Evolutionary conservation across 2,797 vertebrate genomes (phyloP).

Genomic region (Peromyscus aztecus): DNA sequence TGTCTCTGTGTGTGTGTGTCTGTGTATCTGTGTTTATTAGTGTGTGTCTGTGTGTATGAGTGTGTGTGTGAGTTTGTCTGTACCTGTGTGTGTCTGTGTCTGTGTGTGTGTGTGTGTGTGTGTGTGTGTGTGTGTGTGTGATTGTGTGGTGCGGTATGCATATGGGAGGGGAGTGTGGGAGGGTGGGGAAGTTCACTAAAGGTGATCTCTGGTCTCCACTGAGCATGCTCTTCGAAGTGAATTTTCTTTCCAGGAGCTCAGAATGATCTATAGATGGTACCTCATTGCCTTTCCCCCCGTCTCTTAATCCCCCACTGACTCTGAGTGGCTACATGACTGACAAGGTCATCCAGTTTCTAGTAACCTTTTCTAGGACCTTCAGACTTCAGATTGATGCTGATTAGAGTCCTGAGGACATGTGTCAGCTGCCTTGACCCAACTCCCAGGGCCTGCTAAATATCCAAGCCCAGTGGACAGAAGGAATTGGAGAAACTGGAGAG

Average conservation of each 20-base stretch:
- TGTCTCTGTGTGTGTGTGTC: no score
- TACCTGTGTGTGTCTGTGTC: no score
- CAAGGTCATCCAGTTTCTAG: not conserved
- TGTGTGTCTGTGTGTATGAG: not conserved
- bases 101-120: not conserved
- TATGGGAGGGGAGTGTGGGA: no score
- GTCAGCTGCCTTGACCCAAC: not conserved
- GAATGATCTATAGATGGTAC: not conserved
- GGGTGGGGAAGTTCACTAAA: not conserved
- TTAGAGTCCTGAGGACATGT: not conserved
- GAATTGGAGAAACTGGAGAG: constrained; percentile 1
- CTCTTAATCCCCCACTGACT: not conserved
- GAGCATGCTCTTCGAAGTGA: constrained; percentile 22
- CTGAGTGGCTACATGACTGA: not conserved
- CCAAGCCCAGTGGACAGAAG: not conserved
- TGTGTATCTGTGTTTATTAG: no score
- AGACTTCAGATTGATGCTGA: not conserved
- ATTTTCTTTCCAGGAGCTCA: not conserved
- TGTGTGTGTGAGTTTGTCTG: not conserved
- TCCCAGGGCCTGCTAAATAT: not conserved
- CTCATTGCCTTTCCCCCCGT: not conserved
- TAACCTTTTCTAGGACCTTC: not conserved
- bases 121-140: not conserved
- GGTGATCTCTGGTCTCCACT: not conserved
- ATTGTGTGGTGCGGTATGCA: not conserved